Percentiles rank a stretch among this genome's conserved stretches.
phyloP scores from a whole-genome alignment of 2,113 vertebrate genomes.

The Forbesichthys agassizii region DNA sequence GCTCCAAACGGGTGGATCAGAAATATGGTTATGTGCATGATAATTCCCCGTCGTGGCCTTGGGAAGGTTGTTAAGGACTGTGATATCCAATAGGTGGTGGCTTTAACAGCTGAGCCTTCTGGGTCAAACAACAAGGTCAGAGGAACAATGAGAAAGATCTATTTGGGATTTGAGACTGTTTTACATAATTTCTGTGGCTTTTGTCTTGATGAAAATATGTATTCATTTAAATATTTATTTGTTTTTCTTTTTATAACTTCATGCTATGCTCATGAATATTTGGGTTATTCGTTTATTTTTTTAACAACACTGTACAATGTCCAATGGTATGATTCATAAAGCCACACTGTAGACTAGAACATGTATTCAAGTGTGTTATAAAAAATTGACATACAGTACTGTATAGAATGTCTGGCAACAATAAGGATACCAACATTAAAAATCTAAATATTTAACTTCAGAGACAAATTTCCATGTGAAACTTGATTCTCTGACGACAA shows the following conservation, averaged over 20 bases:
- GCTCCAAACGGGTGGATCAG: slow-evolving; percentile 57
- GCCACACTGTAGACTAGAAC: neutral
- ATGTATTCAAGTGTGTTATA: slow-evolving; percentile 24
- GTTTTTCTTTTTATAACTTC: too few relatives aligned
- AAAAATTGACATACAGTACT: neutral
- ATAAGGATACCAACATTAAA: slow-evolving; percentile 16
- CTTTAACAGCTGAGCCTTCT: slow-evolving; percentile 67
- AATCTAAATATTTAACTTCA: slow-evolving; percentile 43
- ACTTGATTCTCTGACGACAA: slow-evolving; percentile 49
- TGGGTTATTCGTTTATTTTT: neutral
- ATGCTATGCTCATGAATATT: too few relatives aligned
- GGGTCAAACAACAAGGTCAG: slow-evolving; percentile 74
- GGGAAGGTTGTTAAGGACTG: slow-evolving; percentile 72
- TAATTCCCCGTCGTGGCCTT: slow-evolving; percentile 68
- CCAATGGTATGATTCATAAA: neutral
- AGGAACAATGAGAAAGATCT: slow-evolving; percentile 39
- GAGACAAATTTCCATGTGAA: slow-evolving; percentile 42
- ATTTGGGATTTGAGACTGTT: slow-evolving; percentile 14
- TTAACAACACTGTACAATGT: neutral
- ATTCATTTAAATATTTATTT: neutral
- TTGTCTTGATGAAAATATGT: neutral
- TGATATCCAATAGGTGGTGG: slow-evolving; percentile 69
- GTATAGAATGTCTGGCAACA: slow-evolving; percentile 4
- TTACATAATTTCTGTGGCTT: neutral
- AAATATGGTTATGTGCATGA: slow-evolving; percentile 71